Evolutionary conservation across 2,888 invertebrate genomes (phyloP), one percentile per base, ranked within the genome.

Genomic region (Leptogaster cylindrica): DNA sequence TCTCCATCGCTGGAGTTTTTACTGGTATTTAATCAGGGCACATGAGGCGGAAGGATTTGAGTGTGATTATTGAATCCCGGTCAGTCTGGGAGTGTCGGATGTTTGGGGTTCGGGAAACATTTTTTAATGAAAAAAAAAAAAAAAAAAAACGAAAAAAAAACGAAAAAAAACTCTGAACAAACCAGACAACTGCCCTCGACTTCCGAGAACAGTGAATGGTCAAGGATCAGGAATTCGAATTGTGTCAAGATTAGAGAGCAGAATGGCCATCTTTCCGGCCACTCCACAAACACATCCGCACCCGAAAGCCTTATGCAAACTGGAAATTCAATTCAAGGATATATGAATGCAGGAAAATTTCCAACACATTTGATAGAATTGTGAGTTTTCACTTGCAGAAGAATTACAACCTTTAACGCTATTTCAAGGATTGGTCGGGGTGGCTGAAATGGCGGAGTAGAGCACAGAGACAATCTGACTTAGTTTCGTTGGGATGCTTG

Each of bases 351-450:
- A 61, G 61, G 61, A 61, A 61, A 44, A 61, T 61, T 41, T 61
- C 61, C 61, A 61, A 44, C 61, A 61, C 61, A 61, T 61, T 61
- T 44, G 61, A 61, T 44, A 61, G 61, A 41, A 61, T 61, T 61
- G 61, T 44, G 61, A 61, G 61, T 61, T 61, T 61, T 61, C 61
- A 61, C 44, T 61, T 61, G 36, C 27, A 27, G 44, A 44, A 61
- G 61, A 61, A 61, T 61, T 44, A 61, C 61, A 61, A n/a, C n/a
- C n/a, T n/a, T n/a, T n/a, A n/a, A n/a, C n/a, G n/a, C n/a, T n/a
- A n/a, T n/a, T 61, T 18, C 20, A 33, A 7, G 28, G 18, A 14
- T n/a, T 27, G 31, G 27, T 28, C 23, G 25, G 25, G 31, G n/a
- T 16, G 16, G 55, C 55, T n/a, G 39, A n/a, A n/a, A n/a, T n/a